Base-by-base conservation (phyloP, 2,888 invertebrate genomes). In the Harmothoe impar region DNA sequence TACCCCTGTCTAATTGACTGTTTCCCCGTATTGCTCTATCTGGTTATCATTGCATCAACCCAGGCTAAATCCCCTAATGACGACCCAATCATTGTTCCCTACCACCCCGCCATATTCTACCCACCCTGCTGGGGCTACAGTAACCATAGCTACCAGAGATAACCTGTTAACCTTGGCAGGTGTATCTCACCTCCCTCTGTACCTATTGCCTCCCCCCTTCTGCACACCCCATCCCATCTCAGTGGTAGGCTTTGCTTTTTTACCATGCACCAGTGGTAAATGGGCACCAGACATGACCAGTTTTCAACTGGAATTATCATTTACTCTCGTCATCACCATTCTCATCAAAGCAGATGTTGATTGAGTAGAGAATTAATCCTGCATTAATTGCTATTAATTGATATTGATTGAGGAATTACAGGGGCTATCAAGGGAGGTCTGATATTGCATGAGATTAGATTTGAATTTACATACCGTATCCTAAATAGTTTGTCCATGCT, bases 141-240 rank as follows among this genome's bases (percentile, higher is more conserved):
- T 81, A 10, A n/a, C 81, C 43, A 81, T 81, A n/a, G 81, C n/a
- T 23, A 81, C 81, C 81, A 33, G 35, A 35, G 81, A 81, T 81
- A 81, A 81, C 81, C 81, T 81, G 0, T 35, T 81, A 35, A 81
- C 81, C 81, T 43, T n/a, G 17, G 81, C 81, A 81, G 81, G 81
- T 81, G 81, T 81, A 81, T 72, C 31, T 23, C 72, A 25, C 72
- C 72, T 29, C 15, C 31, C 31, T 68, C 43, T 62, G 62, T n/a
- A 62, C 62, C 62, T n/a, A n/a, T 3, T 15, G 1, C n/a, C 62
- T 15, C n/a, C 5, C 20, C 62, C 62, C 62, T 62, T 15, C 62
- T 62, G 23, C 43, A 43, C 43, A 43, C 43, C 43, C 43, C 3
- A 43, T 10, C 43, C 43, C 43, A 7, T 10, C 43, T 43, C 43